These are phyloP conservation scores for Ganaspis sp. DNA, from an alignment of 1,140 invertebrate species.

Conservation along the genomic window DNA sequence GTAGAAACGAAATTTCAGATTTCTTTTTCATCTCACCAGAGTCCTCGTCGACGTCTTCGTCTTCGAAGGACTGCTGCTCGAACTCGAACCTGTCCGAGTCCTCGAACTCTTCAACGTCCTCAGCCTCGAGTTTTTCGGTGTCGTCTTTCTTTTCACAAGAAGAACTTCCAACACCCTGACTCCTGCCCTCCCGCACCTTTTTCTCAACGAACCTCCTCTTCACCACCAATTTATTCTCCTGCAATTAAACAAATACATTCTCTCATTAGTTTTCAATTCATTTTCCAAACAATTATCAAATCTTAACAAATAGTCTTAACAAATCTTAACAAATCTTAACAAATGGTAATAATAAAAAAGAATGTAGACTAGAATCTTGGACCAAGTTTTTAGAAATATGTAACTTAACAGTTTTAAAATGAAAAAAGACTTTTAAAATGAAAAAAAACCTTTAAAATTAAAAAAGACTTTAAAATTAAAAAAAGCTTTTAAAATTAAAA, in stretches of 20 bases:
- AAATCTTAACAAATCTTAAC: no score
- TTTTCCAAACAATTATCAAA: no score
- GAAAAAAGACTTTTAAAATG: no score
- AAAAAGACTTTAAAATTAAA: no score
- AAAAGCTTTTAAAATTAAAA: no score
- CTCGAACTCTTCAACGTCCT: conserved; percentile 56
- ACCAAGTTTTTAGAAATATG: no score
- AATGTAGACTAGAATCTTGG: no score
- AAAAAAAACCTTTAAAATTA: no score
- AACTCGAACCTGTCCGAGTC: conserved; percentile 54
- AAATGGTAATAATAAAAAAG: no score
- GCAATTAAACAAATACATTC: conserved; percentile 40
- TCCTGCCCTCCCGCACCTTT: conserved; percentile 45
- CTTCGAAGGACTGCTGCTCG: conserved; percentile 49
- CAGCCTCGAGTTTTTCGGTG: conserved; percentile 41
- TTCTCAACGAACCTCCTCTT: conserved; percentile 40
- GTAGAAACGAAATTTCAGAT: neutral
- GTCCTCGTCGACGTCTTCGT: conserved; percentile 57
- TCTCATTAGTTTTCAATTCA: conserved; percentile 6
- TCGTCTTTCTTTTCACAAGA: conserved; percentile 19
- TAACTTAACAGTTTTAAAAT: no score
- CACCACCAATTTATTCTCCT: conserved; percentile 55
- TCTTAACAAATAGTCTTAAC: no score
- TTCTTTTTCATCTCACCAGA: conserved; percentile 43
- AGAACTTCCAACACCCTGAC: conserved; percentile 52